Base-by-base conservation (phyloP, 1,140 invertebrate species). In the Cardiocondyla obscurior region DNA sequence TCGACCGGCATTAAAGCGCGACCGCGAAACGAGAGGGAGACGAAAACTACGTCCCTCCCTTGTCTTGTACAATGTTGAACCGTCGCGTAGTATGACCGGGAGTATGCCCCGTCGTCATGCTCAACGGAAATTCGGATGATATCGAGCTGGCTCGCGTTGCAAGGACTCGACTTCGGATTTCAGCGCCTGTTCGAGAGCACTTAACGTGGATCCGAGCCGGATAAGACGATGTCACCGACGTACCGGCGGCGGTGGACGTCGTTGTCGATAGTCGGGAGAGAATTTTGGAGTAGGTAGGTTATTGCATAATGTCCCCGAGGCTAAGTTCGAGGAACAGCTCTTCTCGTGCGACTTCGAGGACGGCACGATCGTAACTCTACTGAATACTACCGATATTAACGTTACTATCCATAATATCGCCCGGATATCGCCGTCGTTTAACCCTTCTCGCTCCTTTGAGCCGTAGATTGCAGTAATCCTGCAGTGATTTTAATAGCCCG, bases 61-160 rank as follows among this genome's bases (percentile, higher is more conserved):
- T 55, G 57, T 83, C 55, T 49, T 55, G 57, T 83, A 73, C 72
- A 72, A 79, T 28, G 60, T 73, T 73, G 51, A 81, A 8, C 49
- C 77, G 53, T 86, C 65, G 51, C 64, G 77, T 22, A 42, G 51
- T 22, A 62, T 85, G 70, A 64, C 22, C 58, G 49, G 8, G 84
- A 36, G 53, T n/a, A 39, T 42, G 36, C 58, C n/a, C n/a, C 57
- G 62, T 22, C 30, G 42, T 62, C 82, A 83, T 53, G 57, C 28
- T 46, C 60, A 86, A 49, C 81, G 85, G 85, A 87, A 86, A 87
- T 87, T 87, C 85, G 85, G 73, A 72, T 60, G 85, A 79, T 87
- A 86, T 86, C 79, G 79, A 57, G 84, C 22, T n/a, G 19, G 5
- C 19, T 44, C 62, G 25, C 25, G 25, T 57, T 49, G 42, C 30